phyloP scores from a whole-genome alignment of 2,888 invertebrate genomes.

The Chloromyia formosa region DNA sequence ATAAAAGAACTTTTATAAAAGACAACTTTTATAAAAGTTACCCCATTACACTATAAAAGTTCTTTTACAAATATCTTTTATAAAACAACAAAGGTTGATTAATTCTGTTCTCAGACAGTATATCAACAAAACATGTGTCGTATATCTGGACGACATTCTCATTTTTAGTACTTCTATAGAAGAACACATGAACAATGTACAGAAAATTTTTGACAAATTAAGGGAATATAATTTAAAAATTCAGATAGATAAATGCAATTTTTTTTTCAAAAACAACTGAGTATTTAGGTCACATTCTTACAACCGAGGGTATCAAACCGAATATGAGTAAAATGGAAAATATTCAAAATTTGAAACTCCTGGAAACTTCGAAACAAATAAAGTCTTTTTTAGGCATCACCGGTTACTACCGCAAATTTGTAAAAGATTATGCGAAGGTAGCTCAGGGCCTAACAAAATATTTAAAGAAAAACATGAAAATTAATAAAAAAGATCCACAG shows the following conservation, averaged over 20 bases:
- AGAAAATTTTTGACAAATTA: constrained; percentile 51
- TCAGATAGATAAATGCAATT: constrained; percentile 40
- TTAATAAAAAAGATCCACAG: constrained; percentile 26
- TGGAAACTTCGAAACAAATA: constrained; percentile 25
- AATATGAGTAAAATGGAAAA: constrained; percentile 25
- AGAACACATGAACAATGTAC: constrained; percentile 52
- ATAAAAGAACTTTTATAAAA: too few relatives aligned
- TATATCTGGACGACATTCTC: constrained; percentile 38
- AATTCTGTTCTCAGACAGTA: constrained; percentile 49
- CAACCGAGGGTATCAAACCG: constrained; percentile 29
- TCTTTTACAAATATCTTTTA: too few relatives aligned
- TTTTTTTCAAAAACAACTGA: constrained; percentile 24
- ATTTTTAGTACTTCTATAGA: constrained; percentile 49
- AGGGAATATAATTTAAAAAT: constrained; percentile 40
- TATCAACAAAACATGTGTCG: constrained; percentile 50
- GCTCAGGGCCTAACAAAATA: constrained; percentile 15
- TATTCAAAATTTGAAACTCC: constrained; percentile 27
- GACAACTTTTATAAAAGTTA: too few relatives aligned
- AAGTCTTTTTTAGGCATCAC: constrained; percentile 43
- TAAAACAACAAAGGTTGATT: constrained; percentile 20
- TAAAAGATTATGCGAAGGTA: constrained; percentile 39
- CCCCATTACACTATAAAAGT: too few relatives aligned
- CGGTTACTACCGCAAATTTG: constrained; percentile 40
- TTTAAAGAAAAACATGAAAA: constrained; percentile 18
- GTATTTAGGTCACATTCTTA: constrained; percentile 37